Evolutionary conservation across 2,888 invertebrate genomes (phyloP).

Genomic region (Drosophila picticornis): DNA sequence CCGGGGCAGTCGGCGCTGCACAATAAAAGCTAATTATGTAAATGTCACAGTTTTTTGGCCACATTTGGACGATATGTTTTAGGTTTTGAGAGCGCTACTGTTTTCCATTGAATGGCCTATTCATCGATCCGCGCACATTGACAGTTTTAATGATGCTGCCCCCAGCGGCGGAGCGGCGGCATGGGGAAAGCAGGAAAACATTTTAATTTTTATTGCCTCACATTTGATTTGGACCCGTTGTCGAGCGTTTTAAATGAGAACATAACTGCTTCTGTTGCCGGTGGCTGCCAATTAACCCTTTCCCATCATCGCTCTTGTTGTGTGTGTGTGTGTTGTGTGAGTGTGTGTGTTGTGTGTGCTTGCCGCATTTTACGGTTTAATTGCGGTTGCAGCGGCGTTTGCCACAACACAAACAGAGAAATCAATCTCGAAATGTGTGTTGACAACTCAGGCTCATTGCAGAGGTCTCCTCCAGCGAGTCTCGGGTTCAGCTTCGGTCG

Average conservation of each 20-base stretch:
- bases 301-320: conserved; percentile 36
- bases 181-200: conserved; percentile 59
- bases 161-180: conserved; percentile 10
- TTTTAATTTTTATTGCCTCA: conserved; percentile 79
- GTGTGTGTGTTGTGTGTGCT: not conserved
- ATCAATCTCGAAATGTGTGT: conserved; percentile 76
- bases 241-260: conserved; percentile 82
- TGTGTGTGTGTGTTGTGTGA: not conserved
- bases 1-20: conserved; percentile 42
- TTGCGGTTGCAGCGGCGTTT: conserved; percentile 40
- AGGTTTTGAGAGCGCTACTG: conserved; percentile 49
- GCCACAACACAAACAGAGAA: conserved; percentile 61
- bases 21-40: conserved; percentile 82
- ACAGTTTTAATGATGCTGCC: conserved; percentile 57
- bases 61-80: conserved; percentile 15
- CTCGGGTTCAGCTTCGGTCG: conserved; percentile 34
- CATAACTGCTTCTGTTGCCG: conserved; percentile 75
- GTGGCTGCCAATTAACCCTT: conserved; percentile 60
- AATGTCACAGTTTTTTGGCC: conserved; percentile 64
- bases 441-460: conserved; percentile 63
- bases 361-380: conserved; percentile 75
- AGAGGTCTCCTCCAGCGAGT: conserved; percentile 20
- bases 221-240: conserved; percentile 68
- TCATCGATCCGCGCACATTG: conserved; percentile 37
- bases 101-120: conserved; percentile 28